phyloP scores from a whole-genome alignment of 1,140 invertebrate species.

The Musca vetustissima region DNA sequence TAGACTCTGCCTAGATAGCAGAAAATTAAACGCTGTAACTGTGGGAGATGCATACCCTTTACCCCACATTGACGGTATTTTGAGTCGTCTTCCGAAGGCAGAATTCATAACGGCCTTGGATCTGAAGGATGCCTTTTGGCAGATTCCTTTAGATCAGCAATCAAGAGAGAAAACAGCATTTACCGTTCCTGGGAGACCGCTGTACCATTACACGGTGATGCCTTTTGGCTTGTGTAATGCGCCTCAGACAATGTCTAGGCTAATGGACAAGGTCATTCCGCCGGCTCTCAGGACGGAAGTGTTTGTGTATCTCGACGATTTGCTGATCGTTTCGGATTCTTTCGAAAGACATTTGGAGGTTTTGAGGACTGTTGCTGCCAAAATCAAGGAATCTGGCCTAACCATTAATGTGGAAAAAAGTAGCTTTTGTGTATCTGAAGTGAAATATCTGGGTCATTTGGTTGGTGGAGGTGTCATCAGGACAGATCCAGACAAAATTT shows the following conservation, averaged over 20 bases:
- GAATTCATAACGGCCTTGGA: constrained; percentile 21
- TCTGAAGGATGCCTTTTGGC: constrained; percentile 21
- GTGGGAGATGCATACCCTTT: constrained; percentile 27
- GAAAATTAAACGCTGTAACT: constrained; percentile 20
- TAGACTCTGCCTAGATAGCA: constrained; percentile 23
- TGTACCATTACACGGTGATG: constrained; percentile 22
- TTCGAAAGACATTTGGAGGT: constrained; percentile 47
- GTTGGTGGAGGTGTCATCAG: not conserved
- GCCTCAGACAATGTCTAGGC: constrained; percentile 3
- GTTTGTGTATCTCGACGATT: constrained; percentile 27
- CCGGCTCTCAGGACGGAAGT: constrained; percentile 17
- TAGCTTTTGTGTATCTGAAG: constrained; percentile 47
- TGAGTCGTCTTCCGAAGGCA: constrained; percentile 27
- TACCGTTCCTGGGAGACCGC: not conserved
- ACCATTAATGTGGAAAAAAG: constrained; percentile 57
- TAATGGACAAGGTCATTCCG: constrained; percentile 20
- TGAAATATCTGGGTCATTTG: constrained; percentile 30
- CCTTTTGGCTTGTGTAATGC: constrained; percentile 21
- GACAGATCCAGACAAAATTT: constrained; percentile 35
- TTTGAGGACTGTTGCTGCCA: constrained; percentile 45
- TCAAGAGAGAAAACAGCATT: constrained; percentile 28
- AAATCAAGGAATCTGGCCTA: constrained; percentile 49
- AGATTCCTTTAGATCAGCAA: not conserved
- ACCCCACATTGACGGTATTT: constrained; percentile 23
- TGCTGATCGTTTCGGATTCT: constrained; percentile 15